A percentile compares a stretch with the other conserved stretches of the same genome.
Evolutionary conservation across 2,113 vertebrate species (phyloP).

Genomic region (Mesitornis unicolor): DNA sequence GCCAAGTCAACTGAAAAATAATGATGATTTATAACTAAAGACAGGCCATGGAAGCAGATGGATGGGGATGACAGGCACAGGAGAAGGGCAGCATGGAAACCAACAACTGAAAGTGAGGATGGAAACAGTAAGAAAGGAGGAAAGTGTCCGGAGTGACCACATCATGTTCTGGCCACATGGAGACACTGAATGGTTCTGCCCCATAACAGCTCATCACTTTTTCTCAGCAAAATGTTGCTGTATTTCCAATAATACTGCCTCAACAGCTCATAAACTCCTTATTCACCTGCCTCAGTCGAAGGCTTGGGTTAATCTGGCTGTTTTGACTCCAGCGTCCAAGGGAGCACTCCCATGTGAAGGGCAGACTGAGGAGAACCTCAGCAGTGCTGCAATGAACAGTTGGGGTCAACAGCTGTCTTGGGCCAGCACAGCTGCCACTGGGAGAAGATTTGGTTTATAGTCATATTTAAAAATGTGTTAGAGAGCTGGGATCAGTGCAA

Average conservation of each 20-base stretch:
- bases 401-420: neutral
- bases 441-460: neutral
- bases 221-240: neutral
- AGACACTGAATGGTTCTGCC: neutral
- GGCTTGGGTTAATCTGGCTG: neutral
- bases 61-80: neutral
- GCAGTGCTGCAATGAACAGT: neutral
- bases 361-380: neutral
- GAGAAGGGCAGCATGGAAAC: neutral
- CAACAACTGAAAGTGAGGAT: neutral
- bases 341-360: neutral
- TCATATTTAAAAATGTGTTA: neutral
- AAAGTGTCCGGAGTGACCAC: neutral
- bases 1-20: neutral
- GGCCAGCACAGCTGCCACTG: neutral
- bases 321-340: neutral
- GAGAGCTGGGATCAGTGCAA: neutral
- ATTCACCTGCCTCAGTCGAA: neutral
- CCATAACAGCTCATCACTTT: neutral
- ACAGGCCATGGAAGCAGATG: neutral
- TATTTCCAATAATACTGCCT: neutral
- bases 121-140: neutral
- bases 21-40: neutral
- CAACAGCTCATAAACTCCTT: neutral
- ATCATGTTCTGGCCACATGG: neutral